Evolutionary conservation across 2,113 vertebrate genomes (phyloP).

Genomic region (Arenaria interpres): DNA sequence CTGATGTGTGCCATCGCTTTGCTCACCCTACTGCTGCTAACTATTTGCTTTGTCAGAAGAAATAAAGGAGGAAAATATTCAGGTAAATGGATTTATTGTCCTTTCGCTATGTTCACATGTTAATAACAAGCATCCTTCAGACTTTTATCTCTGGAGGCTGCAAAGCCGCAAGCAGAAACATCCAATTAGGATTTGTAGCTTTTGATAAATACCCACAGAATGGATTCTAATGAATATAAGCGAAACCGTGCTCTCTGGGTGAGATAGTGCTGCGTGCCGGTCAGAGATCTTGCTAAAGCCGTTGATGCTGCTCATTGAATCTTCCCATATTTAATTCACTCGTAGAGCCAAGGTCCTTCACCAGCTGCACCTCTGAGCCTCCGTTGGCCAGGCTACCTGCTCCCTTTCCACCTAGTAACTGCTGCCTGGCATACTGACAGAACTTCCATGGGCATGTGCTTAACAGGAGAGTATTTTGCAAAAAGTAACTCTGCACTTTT

Average conservation of each 20-base stretch:
- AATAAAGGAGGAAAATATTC: slow-evolving; percentile 98
- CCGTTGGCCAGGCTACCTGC: neutral
- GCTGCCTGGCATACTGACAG: neutral
- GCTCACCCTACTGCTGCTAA: slow-evolving; percentile 89
- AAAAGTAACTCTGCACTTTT: neutral
- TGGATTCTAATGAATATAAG: neutral
- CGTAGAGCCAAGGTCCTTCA: neutral
- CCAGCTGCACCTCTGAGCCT: neutral
- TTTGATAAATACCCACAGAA: neutral
- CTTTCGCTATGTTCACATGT: neutral
- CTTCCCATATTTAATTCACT: neutral
- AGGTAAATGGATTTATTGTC: slow-evolving; percentile 75
- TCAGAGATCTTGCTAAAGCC: neutral
- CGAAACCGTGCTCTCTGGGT: neutral
- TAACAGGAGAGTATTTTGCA: neutral
- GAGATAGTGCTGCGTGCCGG: neutral
- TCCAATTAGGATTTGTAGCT: slow-evolving; percentile 29
- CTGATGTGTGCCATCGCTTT: slow-evolving; percentile 94
- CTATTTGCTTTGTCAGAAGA: slow-evolving; percentile 93
- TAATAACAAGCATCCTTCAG: slow-evolving; percentile 40
- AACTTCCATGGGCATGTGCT: neutral
- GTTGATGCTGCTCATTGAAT: neutral
- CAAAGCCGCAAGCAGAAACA: neutral
- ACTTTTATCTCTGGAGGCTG: neutral
- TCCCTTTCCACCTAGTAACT: neutral